Base-by-base conservation (phyloP, 2,888 invertebrate genomes). In the Dryobota labecula region DNA sequence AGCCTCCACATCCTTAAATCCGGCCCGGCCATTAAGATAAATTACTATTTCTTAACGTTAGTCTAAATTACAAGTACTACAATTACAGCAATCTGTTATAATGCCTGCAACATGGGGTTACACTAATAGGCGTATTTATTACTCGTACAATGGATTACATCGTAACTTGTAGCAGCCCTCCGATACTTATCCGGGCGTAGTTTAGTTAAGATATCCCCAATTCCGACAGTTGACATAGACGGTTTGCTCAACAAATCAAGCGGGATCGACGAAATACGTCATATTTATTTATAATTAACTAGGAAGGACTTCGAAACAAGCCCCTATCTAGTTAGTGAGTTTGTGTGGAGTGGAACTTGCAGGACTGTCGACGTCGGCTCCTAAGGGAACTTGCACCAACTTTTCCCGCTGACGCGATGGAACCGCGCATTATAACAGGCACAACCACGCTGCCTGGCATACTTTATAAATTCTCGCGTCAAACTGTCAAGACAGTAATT, bases 311-410 rank as follows among this genome's bases (percentile, higher is more conserved):
- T 75, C 51, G 80, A 82, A 86, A 86, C 85, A 83, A 84, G 84
- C 83, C 76, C 73, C 80, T 88, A 86, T 90, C 89, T 92, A 90
- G 90, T 91, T 91, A 90, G 88, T 38, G 78, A 90, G 89, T 91
- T 91, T 81, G 84, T 84, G 78, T 81, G 76, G 83, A 86, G 70
- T 67, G 61, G 68, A 87, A 89, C 78, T 80, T 80, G 64, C 58
- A 58, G 75, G 72, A 65, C 71, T 74, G 83, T 61, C 69, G 76
- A 78, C 76, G 73, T 78, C 69, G 69, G 80, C 84, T 85, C 86
- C 87, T 80, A 45, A 78, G 84, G 88, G 88, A 89, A 87, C 88
- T 88, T 86, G 71, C 70, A 75, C 63, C 63, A 90, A 92, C 88
- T 92, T 92, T 89, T 84, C 82, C 84, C 83, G 83, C 88, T 86